Conservation (phyloP, 2,797 vertebrate genomes). For the Eleutherodactylus coqui region DNA sequence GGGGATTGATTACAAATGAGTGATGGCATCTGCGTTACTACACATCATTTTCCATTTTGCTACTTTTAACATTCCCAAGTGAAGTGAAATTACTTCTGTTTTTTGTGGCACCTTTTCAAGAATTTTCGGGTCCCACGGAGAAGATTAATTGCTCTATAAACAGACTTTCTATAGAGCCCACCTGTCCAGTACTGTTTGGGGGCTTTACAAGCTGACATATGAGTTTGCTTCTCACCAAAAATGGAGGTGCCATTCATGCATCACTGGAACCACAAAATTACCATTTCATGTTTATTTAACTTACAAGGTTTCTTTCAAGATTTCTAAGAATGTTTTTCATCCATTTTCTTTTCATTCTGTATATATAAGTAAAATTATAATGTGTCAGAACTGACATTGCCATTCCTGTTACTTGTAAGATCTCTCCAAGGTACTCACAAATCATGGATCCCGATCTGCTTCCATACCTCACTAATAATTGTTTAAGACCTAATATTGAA, state of each 20-base stretch:
- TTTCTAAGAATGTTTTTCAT: background rate
- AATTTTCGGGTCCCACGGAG: constrained; percentile 12
- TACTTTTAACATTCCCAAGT: constrained; percentile 17
- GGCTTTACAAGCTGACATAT: constrained; percentile 3
- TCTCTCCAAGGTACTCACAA: background rate
- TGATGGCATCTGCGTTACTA: background rate
- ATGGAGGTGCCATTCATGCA: background rate
- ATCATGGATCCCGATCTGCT: too few relatives aligned
- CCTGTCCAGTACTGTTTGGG: background rate
- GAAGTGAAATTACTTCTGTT: constrained; percentile 17
- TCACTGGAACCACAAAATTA: constrained; percentile 1
- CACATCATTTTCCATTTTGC: constrained; percentile 26
- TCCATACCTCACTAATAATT: background rate
- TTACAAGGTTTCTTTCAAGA: background rate
- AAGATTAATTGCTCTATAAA: constrained; percentile 44
- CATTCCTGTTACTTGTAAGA: background rate
- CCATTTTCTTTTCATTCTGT: background rate
- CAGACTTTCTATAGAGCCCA: constrained; percentile 1
- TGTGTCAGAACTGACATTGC: background rate
- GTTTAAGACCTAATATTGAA: background rate
- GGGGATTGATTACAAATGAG: constrained; percentile 10
- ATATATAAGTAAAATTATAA: background rate
- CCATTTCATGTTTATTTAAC: constrained; percentile 4
- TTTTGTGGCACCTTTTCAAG: constrained; percentile 34
- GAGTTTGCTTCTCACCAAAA: background rate